These are phyloP conservation scores for Eulithis prunata DNA, from an alignment of 2,888 invertebrate genomes.

Conservation along the genomic window DNA sequence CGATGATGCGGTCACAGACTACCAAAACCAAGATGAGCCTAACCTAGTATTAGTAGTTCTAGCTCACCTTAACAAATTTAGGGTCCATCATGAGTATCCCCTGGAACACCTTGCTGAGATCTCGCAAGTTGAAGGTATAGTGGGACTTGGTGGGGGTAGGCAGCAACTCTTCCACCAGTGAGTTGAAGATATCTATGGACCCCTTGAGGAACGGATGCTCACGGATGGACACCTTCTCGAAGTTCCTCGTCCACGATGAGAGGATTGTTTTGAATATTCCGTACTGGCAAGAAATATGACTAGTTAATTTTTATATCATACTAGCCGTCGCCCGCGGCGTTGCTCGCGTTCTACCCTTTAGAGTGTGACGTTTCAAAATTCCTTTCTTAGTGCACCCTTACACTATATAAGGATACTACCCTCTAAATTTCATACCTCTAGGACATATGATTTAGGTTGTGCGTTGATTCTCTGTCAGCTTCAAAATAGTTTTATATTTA, in stretches of 20 bases:
- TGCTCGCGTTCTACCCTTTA: too few relatives aligned
- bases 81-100: conserved; percentile 90
- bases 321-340: too few relatives aligned
- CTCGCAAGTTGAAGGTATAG: conserved; percentile 95
- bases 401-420: too few relatives aligned
- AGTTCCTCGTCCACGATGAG: conserved; percentile 85
- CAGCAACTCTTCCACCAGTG: conserved; percentile 87
- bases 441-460: too few relatives aligned
- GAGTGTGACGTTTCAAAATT: too few relatives aligned
- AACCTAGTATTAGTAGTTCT: not conserved
- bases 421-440: too few relatives aligned
- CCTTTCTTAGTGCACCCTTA: too few relatives aligned
- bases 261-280: conserved; percentile 88
- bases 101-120: conserved; percentile 93
- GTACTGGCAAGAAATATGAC: conserved; percentile 52
- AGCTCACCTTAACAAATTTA: conserved; percentile 82
- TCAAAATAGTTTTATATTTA: too few relatives aligned
- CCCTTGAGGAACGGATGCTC: conserved; percentile 85
- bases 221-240: conserved; percentile 58
- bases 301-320: conserved; percentile 48
- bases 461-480: too few relatives aligned
- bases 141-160: conserved; percentile 96
- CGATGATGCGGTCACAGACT: too few relatives aligned
- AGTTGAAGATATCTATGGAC: conserved; percentile 87
- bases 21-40: too few relatives aligned